Percentiles rank a stretch among this genome's conserved stretches.
Conservation (phyloP, 2,113 vertebrate genomes). For the Apteryx mantelli region DNA sequence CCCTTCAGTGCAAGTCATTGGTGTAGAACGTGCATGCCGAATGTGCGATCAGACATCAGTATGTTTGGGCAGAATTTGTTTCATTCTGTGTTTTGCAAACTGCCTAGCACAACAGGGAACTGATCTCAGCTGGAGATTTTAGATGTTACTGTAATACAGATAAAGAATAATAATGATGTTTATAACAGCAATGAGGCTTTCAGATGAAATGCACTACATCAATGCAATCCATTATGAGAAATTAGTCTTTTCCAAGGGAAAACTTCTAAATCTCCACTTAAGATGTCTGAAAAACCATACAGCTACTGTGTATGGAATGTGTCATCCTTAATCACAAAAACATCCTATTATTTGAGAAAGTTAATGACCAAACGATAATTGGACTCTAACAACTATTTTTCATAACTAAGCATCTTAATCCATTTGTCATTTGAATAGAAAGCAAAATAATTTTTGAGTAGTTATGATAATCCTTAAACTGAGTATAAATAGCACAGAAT, state of each 20-base stretch:
- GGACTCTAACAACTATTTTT: not conserved
- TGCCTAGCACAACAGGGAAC: not conserved
- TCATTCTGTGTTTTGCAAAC: not conserved
- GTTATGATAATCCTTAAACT: conserved; percentile 3
- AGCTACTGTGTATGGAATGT: not conserved
- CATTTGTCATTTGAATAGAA: conserved; percentile 2
- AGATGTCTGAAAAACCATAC: not conserved
- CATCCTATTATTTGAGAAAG: not conserved
- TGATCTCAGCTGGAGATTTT: not conserved
- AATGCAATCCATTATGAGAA: not conserved
- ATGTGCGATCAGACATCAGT: not conserved
- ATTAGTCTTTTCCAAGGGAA: not conserved
- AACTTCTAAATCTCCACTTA: not conserved
- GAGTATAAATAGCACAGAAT: not conserved
- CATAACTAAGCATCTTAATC: not conserved
- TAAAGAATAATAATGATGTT: conserved; percentile 14
- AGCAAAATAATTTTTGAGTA: not conserved
- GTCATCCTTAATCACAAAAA: not conserved
- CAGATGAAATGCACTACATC: not conserved
- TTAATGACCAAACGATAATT: not conserved
- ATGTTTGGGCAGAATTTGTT: not conserved
- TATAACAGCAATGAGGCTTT: conserved; percentile 20
- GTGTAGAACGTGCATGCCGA: accelerated
- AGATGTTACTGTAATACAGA: not conserved
- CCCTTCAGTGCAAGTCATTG: not conserved